Percentiles rank a stretch among this genome's conserved stretches.
Evolutionary conservation across 1,140 invertebrate genomes (phyloP).

Genomic region (Charaxes varanes): DNA sequence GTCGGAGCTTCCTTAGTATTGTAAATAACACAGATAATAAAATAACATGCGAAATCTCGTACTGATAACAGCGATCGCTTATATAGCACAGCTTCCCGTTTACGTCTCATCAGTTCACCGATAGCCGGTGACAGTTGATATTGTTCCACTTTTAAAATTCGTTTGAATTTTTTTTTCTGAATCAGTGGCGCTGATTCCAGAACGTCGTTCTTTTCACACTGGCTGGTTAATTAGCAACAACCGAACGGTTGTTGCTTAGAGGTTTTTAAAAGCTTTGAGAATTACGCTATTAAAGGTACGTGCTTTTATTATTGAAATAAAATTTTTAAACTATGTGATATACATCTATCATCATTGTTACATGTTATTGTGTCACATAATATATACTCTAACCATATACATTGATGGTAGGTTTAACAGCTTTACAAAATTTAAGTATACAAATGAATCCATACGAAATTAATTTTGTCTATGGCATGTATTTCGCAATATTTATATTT

Average conservation of each 20-base stretch:
- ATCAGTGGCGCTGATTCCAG: constrained; percentile 31
- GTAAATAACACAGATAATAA: constrained; percentile 30
- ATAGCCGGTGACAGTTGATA: constrained; percentile 29
- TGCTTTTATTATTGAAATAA: too few relatives aligned
- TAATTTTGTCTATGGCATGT: too few relatives aligned
- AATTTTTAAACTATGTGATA: too few relatives aligned
- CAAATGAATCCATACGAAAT: too few relatives aligned
- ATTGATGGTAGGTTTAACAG: too few relatives aligned
- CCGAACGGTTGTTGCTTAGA: constrained; percentile 65
- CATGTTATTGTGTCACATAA: too few relatives aligned
- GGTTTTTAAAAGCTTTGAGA: constrained; percentile 70
- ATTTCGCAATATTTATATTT: too few relatives aligned
- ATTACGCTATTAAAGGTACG: constrained; percentile 70
- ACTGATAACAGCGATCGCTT: constrained; percentile 48
- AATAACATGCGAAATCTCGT: constrained; percentile 29
- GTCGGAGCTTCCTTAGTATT: constrained; percentile 10
- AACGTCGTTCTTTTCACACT: constrained; percentile 21
- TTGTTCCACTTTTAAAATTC: constrained; percentile 16
- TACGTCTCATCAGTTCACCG: constrained; percentile 46
- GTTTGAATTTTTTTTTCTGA: constrained; percentile 20
- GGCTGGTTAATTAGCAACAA: constrained; percentile 56
- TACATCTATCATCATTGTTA: too few relatives aligned
- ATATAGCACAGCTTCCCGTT: constrained; percentile 31
- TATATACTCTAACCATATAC: too few relatives aligned
- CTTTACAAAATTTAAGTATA: too few relatives aligned